A percentile compares a stretch with the other conserved stretches of the same genome.
phyloP scores from a whole-genome alignment of 2,888 invertebrate species.

The Argyra leucocephala region DNA sequence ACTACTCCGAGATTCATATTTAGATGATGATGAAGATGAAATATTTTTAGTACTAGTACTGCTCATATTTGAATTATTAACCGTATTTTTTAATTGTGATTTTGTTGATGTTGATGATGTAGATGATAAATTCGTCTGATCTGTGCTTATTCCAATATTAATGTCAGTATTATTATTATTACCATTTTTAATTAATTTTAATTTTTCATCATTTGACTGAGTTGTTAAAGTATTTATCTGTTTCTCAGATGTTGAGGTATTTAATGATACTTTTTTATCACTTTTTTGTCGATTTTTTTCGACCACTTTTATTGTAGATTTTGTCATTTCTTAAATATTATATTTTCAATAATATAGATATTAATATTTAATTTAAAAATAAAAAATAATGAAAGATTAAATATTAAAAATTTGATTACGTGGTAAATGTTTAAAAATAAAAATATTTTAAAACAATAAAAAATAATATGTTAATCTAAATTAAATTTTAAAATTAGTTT shows the following conservation, averaged over 20 bases:
- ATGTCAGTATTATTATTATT: not conserved
- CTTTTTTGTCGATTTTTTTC: slow-evolving; percentile 2
- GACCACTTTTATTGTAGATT: not conserved
- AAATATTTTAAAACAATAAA: not conserved
- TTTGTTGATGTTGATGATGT: not conserved
- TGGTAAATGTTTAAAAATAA: not conserved
- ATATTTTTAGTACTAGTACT: not conserved
- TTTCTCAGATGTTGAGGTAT: not conserved
- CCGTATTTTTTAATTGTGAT: not conserved
- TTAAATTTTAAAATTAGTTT: not conserved
- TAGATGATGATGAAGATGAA: not conserved
- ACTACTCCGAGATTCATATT: not conserved
- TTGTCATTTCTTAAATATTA: not conserved
- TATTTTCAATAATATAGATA: too few relatives aligned
- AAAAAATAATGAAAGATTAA: too few relatives aligned
- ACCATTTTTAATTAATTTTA: not conserved
- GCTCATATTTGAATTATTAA: not conserved
- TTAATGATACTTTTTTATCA: not conserved
- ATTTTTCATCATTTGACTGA: not conserved
- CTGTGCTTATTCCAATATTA: not conserved
- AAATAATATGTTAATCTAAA: not conserved
- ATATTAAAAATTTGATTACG: not conserved
- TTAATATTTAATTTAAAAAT: too few relatives aligned
- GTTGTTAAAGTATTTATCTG: too few relatives aligned
- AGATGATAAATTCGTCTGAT: not conserved